Base-by-base conservation (phyloP, 2,797 vertebrate species). In the Acropternis orthonyx region DNA sequence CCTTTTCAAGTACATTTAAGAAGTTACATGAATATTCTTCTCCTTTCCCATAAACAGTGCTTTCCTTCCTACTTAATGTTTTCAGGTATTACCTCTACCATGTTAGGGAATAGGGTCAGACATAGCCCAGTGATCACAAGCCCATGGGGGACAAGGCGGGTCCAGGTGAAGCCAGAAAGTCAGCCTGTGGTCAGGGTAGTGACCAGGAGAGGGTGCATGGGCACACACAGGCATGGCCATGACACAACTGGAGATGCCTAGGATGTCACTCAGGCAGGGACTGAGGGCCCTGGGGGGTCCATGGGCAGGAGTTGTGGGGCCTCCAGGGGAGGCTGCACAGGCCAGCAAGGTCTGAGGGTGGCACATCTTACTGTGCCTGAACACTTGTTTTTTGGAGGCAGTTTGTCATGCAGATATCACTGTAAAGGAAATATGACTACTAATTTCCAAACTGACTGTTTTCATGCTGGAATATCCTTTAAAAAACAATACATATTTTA, bases 71-170 rank as follows among this genome's bases (percentile, higher is more conserved):
- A 6, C 30, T 17, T 72, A 10, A 14, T 61, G 65, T 87, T 61
- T 82, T 87, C 67, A 85, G 17, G 11, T 46, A 8, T 72, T 84
- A 28, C 24, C 56, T 74, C 46, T 94, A 43, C 30, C 2, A 0
- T 34, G 8, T 55, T 84, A 43, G 43, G 55, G 55, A 72, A 41
- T 43, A 61, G 28, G 26, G 51, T 34, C 54, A 89, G 44, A 54
- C 34, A 49, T 22, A 80, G 39, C 12, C 27, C 18, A 32, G 39
- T 36, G 48, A 36, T 28, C 4, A 4, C 39, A 62, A 77, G 26
- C 26, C 49, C 24, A 5, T 7, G 21, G 49, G 61, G 20, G 11
- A 44, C 0, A 0, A 72, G 37, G 26, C 49, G 51, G 39, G 37
- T 88, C 32, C 80, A 46, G 51, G 27, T 55, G 36, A 76, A 76